Evolutionary conservation across 1,140 invertebrate genomes (phyloP).

Genomic region (Latrodectus geometricus): DNA sequence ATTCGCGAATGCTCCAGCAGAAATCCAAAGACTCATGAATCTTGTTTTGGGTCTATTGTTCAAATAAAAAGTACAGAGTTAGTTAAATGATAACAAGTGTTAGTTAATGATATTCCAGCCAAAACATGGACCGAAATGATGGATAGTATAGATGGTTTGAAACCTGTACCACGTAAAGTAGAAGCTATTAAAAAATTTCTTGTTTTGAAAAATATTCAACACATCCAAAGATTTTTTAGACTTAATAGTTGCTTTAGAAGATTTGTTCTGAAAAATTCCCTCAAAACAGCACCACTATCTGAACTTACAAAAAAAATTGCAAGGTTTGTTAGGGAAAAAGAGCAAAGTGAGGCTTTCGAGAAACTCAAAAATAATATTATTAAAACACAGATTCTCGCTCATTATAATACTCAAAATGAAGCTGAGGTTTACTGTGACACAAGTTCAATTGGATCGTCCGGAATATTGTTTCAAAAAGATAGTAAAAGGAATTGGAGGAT

Average conservation of each 20-base stretch:
- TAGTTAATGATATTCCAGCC: constrained; percentile 60
- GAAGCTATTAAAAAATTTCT: constrained; percentile 47
- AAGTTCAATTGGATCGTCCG: not conserved
- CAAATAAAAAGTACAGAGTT: constrained; percentile 54
- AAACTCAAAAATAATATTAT: not conserved
- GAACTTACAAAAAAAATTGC: no score
- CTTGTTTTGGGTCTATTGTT: constrained; percentile 56
- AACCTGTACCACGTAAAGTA: constrained; percentile 53
- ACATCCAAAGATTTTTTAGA: constrained; percentile 57
- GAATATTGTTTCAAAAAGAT: no score
- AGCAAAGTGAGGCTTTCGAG: not conserved
- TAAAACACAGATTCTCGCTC: not conserved
- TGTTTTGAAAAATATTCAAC: constrained; percentile 30
- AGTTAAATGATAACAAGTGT: constrained; percentile 66
- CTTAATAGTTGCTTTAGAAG: constrained; percentile 58
- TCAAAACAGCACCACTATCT: no score
- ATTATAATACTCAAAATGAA: not conserved
- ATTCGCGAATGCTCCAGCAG: constrained; percentile 63
- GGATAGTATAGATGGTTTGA: constrained; percentile 38
- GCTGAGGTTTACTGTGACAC: constrained; percentile 35
- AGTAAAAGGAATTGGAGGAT: no score
- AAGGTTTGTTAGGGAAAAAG: constrained; percentile 1
- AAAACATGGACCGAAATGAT: no score
- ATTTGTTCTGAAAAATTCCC: constrained; percentile 7
- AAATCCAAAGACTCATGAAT: constrained; percentile 65